Conservation (phyloP, 2,797 vertebrate species). For the Gouania willdenowi region DNA sequence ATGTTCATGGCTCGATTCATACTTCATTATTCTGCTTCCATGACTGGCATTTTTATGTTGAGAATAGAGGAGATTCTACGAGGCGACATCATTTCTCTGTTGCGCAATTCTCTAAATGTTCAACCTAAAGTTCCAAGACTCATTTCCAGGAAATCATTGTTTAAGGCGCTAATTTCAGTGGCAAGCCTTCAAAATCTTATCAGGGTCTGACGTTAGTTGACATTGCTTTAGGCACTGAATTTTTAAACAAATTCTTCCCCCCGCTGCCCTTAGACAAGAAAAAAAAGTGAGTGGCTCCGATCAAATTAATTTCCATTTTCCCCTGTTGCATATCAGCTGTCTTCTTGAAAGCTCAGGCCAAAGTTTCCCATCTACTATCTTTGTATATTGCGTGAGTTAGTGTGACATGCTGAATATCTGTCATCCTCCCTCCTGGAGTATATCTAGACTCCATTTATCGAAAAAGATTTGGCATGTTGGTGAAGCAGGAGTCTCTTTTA, state of each 20-base stretch:
- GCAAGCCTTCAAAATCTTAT: conserved; percentile 69
- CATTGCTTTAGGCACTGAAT: conserved; percentile 71
- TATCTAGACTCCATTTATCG: not conserved
- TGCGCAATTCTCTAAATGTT: conserved; percentile 51
- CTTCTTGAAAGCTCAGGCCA: conserved; percentile 45
- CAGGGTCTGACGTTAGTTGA: conserved; percentile 69
- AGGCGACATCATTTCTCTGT: conserved; percentile 64
- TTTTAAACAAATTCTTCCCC: conserved; percentile 71
- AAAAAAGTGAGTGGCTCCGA: conserved; percentile 54
- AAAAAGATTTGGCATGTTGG: conserved; percentile 3
- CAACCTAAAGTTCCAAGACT: conserved; percentile 42
- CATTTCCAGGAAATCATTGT: conserved; percentile 71
- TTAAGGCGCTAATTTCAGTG: conserved; percentile 71
- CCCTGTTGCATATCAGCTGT: conserved; percentile 49
- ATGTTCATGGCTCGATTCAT: conserved; percentile 72
- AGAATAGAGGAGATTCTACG: conserved; percentile 60
- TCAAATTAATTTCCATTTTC: conserved; percentile 58
- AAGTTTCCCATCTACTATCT: conserved; percentile 40
- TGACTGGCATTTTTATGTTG: conserved; percentile 75
- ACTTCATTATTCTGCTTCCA: conserved; percentile 77
- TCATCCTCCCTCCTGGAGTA: conserved; percentile 11
- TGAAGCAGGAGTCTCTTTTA: too few species aligned
- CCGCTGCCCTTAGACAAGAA: conserved; percentile 50
- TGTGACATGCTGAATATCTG: conserved; percentile 20
- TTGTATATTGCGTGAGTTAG: conserved; percentile 31